Conservation (phyloP, 2,113 vertebrate genomes). For the Erpornis zantholeuca region DNA sequence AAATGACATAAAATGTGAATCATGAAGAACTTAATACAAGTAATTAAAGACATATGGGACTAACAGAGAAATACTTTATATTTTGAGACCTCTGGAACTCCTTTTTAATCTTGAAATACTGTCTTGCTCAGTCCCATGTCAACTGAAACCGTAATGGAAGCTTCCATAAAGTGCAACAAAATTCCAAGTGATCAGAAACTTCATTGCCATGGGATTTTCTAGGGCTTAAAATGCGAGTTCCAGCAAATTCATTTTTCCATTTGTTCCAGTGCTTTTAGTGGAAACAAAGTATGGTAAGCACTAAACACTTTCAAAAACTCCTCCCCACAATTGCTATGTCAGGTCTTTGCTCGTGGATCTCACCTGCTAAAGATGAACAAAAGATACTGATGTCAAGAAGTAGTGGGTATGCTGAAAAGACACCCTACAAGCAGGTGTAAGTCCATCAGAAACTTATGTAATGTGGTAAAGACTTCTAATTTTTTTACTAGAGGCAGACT, state of each 20-base stretch:
- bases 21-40: background rate
- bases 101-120: background rate
- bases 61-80: background rate
- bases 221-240: background rate
- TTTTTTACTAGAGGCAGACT: background rate
- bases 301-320: background rate
- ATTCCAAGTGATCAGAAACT: background rate
- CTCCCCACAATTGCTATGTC: background rate
- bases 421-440: background rate
- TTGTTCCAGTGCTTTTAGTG: background rate
- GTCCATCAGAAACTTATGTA: background rate
- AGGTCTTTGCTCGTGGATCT: background rate
- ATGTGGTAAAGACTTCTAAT: background rate
- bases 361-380: background rate
- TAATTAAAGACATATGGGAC: background rate
- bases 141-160: background rate
- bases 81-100: background rate
- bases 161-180: background rate
- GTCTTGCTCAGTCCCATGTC: background rate
- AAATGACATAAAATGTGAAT: background rate
- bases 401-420: background rate
- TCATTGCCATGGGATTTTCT: background rate
- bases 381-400: background rate
- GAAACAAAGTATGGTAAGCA: background rate
- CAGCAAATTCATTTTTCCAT: background rate